phyloP scores from a whole-genome alignment of 2,888 invertebrate species.

The Steinernema carpocapsae region DNA sequence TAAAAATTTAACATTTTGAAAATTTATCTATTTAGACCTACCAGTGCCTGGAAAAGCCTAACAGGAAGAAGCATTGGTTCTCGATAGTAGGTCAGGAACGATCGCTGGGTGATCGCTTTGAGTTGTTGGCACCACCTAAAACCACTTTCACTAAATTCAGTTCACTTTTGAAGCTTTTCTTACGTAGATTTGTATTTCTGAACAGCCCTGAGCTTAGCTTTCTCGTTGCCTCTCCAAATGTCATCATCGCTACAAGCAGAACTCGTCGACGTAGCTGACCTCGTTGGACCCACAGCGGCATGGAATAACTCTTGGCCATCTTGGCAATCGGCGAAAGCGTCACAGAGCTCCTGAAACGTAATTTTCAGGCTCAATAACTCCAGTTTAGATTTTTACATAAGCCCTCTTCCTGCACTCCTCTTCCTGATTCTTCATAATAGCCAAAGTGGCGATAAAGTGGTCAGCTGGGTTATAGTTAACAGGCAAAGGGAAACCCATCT shows the following conservation, averaged over 20 bases:
- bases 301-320: constrained; percentile 36
- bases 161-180: neutral
- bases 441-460: constrained; percentile 68
- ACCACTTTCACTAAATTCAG: too few species aligned
- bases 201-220: neutral
- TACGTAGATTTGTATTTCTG: constrained; percentile 19
- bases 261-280: neutral
- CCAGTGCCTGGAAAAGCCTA: constrained; percentile 83
- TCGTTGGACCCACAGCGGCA: neutral
- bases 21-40: too few species aligned
- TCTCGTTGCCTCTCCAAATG: constrained; percentile 3
- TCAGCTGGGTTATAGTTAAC: constrained; percentile 69
- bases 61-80: constrained; percentile 89
- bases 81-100: constrained; percentile 85
- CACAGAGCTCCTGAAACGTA: constrained; percentile 56
- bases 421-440: constrained; percentile 44
- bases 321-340: constrained; percentile 45
- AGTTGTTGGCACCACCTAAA: constrained; percentile 86
- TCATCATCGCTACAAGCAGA: neutral
- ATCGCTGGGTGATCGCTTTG: constrained; percentile 85
- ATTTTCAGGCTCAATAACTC: constrained; percentile 39
- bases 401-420: constrained; percentile 34
- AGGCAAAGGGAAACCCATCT: constrained; percentile 63
- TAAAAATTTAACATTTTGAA: too few species aligned
- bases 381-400: constrained; percentile 7